Percentiles rank a stretch among this genome's conserved stretches.
Conservation (phyloP, 2,113 vertebrate genomes). For the Tinamus guttatus region DNA sequence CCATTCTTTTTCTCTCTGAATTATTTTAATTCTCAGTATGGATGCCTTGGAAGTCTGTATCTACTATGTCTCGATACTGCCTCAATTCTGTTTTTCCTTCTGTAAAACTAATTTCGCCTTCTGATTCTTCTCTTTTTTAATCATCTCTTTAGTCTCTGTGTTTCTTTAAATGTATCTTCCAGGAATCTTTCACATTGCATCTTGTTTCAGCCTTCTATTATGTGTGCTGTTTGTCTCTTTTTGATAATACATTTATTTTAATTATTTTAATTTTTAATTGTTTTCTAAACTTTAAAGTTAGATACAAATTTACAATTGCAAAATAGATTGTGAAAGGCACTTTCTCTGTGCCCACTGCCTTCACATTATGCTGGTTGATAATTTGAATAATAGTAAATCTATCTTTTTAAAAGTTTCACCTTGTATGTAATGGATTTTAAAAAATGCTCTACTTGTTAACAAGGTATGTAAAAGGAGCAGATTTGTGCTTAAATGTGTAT, state of each 20-base stretch:
- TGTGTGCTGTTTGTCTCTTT: not conserved
- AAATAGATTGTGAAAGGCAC: constrained; percentile 5
- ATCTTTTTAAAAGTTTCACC: constrained; percentile 22
- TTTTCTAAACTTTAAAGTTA: not conserved
- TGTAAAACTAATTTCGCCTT: not conserved
- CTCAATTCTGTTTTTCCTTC: not conserved
- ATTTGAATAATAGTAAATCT: constrained; percentile 31
- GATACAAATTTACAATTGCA: not conserved
- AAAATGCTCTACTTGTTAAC: constrained; percentile 48
- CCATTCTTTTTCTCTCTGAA: not conserved
- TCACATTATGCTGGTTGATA: not conserved
- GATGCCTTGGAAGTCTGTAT: not conserved
- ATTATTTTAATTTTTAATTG: not conserved
- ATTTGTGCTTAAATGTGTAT: constrained; percentile 34
- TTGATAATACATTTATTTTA: not conserved
- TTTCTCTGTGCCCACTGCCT: not conserved
- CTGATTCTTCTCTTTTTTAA: not conserved
- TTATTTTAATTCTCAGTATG: not conserved
- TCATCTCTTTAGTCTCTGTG: not conserved
- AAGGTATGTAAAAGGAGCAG: constrained; percentile 17
- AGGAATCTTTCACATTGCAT: not conserved
- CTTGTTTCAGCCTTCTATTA: not conserved
- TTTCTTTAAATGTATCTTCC: not conserved
- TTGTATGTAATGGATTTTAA: constrained; percentile 38
- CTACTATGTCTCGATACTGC: not conserved